Base-by-base conservation (phyloP, 2,797 vertebrate species). In the Myioborus miniatus region DNA sequence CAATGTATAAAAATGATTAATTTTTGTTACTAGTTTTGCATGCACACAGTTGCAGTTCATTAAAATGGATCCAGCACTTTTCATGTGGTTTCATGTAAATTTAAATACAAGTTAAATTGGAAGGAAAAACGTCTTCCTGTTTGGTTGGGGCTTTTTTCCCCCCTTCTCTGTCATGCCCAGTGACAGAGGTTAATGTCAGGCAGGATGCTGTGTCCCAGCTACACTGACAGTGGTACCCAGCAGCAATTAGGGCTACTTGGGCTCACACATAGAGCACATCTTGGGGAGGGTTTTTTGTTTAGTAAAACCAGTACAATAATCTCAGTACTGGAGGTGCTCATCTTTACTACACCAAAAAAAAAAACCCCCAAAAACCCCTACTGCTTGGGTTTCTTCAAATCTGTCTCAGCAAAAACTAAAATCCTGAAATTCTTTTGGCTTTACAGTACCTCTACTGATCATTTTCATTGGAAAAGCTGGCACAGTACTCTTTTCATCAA, bases 71-170 rank as follows among this genome's bases (percentile, higher is more conserved):
- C 11, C 16, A 32, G 7, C 3, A 27, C 6, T 8, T n/a, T 56
- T 39, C 34, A 18, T 39, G 3, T 44, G 3, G 19, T 34, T 78
- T 68, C 21, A 37, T 12, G n/a, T 2, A 18, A 56, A 76, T 21
- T 11, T 6, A 76, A 79, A 62, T 37, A 11, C 5, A 9, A 36
- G 44, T 30, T 8, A 34, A 37, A 44, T 0, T 8, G 11, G 2
- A 1, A 4, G 13, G 1, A 5, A 2, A 1, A 12, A 6, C 2
- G 24, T 56, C 14, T 62, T 41, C 12, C 20, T 7, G 10, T 3
- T 2, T 22, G 30, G 52, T 20, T 53, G 49, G 29, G 19, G 1
- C 7, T 11, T 3, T 15, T 14, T 8, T 21, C 27, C 26, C 44
- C 3, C 3, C 3, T 15, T 17, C 16, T 24, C 23, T 49, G 19